Evolutionary conservation across 2,113 vertebrate species (phyloP).

Genomic region (Arothron firmamentum): DNA sequence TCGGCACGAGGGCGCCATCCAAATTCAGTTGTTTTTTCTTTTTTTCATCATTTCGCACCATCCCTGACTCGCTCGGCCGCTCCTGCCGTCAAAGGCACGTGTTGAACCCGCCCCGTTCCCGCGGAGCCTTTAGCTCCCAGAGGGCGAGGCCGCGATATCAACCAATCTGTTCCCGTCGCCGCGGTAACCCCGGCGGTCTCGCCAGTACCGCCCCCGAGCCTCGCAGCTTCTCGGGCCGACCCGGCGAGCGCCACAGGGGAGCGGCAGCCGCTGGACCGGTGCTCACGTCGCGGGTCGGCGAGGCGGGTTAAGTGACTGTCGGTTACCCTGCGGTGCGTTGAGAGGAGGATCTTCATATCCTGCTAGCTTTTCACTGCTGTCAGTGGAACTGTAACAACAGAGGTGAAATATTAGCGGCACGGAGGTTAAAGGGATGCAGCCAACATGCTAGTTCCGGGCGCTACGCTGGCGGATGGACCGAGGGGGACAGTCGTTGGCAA

Average conservation of each 20-base stretch:
- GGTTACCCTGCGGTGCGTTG: too few relatives aligned
- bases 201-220: conserved; percentile 24
- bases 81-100: conserved; percentile 25
- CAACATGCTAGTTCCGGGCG: too few relatives aligned
- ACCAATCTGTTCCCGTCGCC: conserved; percentile 58
- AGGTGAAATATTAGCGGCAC: too few relatives aligned
- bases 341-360: too few relatives aligned
- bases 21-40: conserved; percentile 57
- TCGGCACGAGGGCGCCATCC: conserved; percentile 49
- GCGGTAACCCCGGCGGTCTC: conserved; percentile 34
- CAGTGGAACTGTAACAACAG: too few relatives aligned
- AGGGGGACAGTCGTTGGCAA: too few relatives aligned
- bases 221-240: conserved; percentile 9
- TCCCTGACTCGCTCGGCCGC: conserved; percentile 22
- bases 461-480: too few relatives aligned
- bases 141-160: conserved; percentile 62
- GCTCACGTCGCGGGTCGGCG: conserved; percentile 18
- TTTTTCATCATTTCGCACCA: conserved; percentile 38
- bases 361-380: too few relatives aligned
- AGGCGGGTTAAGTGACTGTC: conserved; percentile 46
- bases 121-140: conserved; percentile 22
- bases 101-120: conserved; percentile 17
- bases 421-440: too few relatives aligned
- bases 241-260: conserved; percentile 15
- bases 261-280: conserved; percentile 8